Conservation (phyloP, 2,888 invertebrate species). For the Andrena praecox region DNA sequence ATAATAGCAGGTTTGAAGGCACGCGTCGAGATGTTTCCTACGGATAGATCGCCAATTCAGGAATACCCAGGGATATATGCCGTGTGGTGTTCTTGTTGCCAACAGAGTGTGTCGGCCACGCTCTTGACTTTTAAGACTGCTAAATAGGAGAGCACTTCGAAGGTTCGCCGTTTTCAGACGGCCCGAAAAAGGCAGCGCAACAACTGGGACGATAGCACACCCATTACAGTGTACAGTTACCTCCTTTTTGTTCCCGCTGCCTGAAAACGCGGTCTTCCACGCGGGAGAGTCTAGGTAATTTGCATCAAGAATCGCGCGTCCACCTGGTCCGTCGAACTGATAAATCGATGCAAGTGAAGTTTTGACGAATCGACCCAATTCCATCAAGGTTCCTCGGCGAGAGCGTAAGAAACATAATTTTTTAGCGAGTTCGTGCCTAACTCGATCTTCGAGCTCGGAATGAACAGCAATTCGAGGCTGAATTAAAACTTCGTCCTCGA, state of each 20-base stretch:
- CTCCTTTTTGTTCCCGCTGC: background rate
- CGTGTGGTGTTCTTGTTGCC: conserved; percentile 79
- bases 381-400: background rate
- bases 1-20: conserved; percentile 22
- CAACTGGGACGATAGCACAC: conserved; percentile 32
- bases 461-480: background rate
- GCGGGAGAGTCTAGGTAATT: background rate
- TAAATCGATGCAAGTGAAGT: conserved; percentile 54
- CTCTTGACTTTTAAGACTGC: conserved; percentile 75
- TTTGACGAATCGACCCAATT: conserved; percentile 31
- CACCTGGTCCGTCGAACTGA: conserved; percentile 18
- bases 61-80: conserved; percentile 57
- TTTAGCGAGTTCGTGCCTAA: background rate
- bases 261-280: background rate
- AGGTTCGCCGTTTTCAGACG: conserved; percentile 43
- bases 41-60: conserved; percentile 63
- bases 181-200: conserved; percentile 32
- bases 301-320: background rate
- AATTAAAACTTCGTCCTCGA: background rate
- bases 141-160: conserved; percentile 56
- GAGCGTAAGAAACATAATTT: conserved; percentile 3
- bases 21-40: conserved; percentile 41
- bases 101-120: conserved; percentile 82
- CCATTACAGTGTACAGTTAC: conserved; percentile 37
- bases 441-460: background rate